phyloP scores from a whole-genome alignment of 2,797 vertebrate genomes.

The Gobionotothen gibberifrons region DNA sequence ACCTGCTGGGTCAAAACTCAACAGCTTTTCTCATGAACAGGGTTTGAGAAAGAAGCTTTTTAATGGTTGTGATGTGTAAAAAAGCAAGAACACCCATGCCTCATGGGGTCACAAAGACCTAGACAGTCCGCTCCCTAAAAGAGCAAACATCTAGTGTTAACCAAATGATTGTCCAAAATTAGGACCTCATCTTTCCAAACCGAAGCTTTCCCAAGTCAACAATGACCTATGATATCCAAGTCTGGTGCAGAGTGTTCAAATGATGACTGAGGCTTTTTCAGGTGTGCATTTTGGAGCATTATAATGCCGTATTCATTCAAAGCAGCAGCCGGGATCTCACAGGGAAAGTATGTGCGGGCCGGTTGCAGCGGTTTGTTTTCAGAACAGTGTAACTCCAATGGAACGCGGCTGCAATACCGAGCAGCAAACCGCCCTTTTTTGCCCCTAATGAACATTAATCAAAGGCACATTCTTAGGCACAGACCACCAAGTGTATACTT shows the following conservation, averaged over 20 bases:
- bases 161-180: constrained; percentile 29
- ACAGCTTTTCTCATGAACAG: constrained; percentile 9
- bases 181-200: constrained; percentile 22
- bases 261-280: constrained; percentile 41
- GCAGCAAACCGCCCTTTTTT: constrained; percentile 65
- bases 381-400: constrained; percentile 74
- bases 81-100: constrained; percentile 7
- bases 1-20: constrained; percentile 17
- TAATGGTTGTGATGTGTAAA: not conserved
- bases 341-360: constrained; percentile 72
- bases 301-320: constrained; percentile 68
- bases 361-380: constrained; percentile 76
- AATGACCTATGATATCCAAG: constrained; percentile 24
- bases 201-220: constrained; percentile 28
- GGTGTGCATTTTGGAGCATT: constrained; percentile 52
- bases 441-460: constrained; percentile 73
- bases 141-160: constrained; percentile 1
- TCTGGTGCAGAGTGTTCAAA: constrained; percentile 47
- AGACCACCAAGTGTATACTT: constrained; percentile 62
- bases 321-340: constrained; percentile 61
- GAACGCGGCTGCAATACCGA: constrained; percentile 66
- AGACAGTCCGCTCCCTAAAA: constrained; percentile 25
- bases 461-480: constrained; percentile 64
- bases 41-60: constrained; percentile 1
- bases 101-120: constrained; percentile 13